Percentiles rank a stretch among this genome's conserved stretches.
phyloP scores from a whole-genome alignment of 2,888 invertebrate species.

The Conistra vaccinii region DNA sequence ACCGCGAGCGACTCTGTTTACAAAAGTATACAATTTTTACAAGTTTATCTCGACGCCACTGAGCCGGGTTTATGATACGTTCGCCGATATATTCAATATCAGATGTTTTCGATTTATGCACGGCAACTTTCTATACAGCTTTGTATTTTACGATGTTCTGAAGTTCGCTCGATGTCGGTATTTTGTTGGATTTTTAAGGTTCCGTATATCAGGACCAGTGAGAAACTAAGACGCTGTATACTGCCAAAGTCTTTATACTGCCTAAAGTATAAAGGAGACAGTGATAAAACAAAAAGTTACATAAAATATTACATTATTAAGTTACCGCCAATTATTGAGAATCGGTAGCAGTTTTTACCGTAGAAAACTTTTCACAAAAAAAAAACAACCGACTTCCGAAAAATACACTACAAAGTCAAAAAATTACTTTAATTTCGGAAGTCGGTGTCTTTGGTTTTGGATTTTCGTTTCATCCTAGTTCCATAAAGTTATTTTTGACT shows the following conservation, averaged over 20 bases:
- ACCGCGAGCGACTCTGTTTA: slow-evolving; percentile 34
- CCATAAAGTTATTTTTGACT: too few species aligned
- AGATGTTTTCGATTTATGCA: slow-evolving; percentile 68
- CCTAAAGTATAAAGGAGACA: background rate
- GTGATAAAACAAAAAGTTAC: background rate
- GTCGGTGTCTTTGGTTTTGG: too few species aligned
- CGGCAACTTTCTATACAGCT: slow-evolving; percentile 65
- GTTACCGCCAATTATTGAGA: background rate
- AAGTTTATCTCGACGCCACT: slow-evolving; percentile 63
- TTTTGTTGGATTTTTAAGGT: slow-evolving; percentile 38
- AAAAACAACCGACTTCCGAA: too few species aligned
- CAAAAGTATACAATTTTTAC: slow-evolving; percentile 61
- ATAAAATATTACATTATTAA: background rate
- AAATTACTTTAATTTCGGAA: too few species aligned
- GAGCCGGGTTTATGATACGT: slow-evolving; percentile 67
- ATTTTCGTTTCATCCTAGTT: too few species aligned
- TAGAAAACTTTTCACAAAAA: too few species aligned
- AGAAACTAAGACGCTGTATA: background rate
- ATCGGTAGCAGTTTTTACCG: background rate
- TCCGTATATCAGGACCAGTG: background rate
- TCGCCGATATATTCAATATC: slow-evolving; percentile 72
- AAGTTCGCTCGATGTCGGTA: slow-evolving; percentile 49
- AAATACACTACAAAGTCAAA: too few species aligned
- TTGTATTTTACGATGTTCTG: slow-evolving; percentile 66
- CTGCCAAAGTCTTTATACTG: slow-evolving; percentile 2